A percentile compares a stretch with the other conserved stretches of the same genome.
Evolutionary conservation across 1,140 invertebrate species (phyloP).

Genomic region (Atta cephalotes): DNA sequence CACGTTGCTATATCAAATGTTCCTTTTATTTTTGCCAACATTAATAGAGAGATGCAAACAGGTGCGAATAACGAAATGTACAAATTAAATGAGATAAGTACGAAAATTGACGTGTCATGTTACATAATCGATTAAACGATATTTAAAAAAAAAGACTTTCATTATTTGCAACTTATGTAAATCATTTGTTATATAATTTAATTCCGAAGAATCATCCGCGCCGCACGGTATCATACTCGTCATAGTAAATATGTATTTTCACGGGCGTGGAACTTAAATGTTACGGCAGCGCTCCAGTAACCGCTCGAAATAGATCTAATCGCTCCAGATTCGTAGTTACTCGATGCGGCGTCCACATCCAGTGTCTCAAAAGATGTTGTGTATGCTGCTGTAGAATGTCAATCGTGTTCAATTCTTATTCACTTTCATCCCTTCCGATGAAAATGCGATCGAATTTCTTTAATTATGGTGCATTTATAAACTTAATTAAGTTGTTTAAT

Average conservation of each 20-base stretch:
- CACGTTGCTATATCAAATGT: constrained; percentile 26
- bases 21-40: constrained; percentile 4
- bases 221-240: not conserved
- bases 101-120: not conserved
- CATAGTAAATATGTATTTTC: constrained; percentile 66
- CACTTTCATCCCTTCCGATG: not conserved
- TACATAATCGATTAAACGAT: not conserved
- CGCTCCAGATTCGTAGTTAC: constrained; percentile 63
- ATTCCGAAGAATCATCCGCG: not conserved
- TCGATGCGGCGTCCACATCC: not conserved
- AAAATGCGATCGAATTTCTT: not conserved
- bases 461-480: constrained; percentile 13
- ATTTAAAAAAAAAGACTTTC: not conserved
- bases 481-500: not conserved
- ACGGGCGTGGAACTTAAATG: constrained; percentile 49
- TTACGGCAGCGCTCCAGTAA: constrained; percentile 67
- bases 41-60: constrained; percentile 34
- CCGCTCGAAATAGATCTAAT: constrained; percentile 74
- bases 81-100: not conserved
- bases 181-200: not conserved
- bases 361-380: not conserved
- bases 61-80: not conserved
- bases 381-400: not conserved
- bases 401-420: not conserved
- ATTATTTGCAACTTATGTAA: not conserved